Percentiles rank a stretch among this genome's conserved stretches.
Conservation (phyloP, 2,113 vertebrate genomes). For the Ptyas mucosa region DNA sequence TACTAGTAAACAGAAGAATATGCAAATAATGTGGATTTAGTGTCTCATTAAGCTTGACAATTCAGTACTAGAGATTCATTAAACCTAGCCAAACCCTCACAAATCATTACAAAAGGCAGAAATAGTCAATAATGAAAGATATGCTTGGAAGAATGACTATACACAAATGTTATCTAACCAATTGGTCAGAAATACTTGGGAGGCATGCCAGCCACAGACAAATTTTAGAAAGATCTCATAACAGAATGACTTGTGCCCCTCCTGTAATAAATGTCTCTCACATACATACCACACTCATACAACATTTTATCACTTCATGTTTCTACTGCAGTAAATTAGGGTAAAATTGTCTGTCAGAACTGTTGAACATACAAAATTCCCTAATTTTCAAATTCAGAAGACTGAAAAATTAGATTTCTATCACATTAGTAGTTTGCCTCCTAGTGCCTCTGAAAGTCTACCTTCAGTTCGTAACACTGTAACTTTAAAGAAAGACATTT, state of each 20-base stretch:
- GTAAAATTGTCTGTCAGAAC: slow-evolving; percentile 46
- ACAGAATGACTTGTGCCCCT: slow-evolving; percentile 51
- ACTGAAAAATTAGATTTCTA: slow-evolving; percentile 45
- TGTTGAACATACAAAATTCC: slow-evolving; percentile 52
- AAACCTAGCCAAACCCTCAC: slow-evolving; percentile 42
- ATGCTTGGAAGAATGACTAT: background rate
- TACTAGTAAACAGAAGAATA: slow-evolving; percentile 62
- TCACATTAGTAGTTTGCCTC: slow-evolving; percentile 42
- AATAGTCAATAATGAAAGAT: slow-evolving; percentile 32
- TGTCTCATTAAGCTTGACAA: slow-evolving; percentile 55
- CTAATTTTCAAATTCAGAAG: slow-evolving; percentile 42
- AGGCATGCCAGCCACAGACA: slow-evolving; percentile 41
- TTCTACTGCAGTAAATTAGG: slow-evolving; percentile 55
- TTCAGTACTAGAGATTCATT: slow-evolving; percentile 51
- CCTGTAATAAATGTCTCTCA: slow-evolving; percentile 43
- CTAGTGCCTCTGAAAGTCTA: background rate
- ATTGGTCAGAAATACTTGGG: slow-evolving; percentile 28
- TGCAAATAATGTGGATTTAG: slow-evolving; percentile 61
- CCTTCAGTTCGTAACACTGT: background rate
- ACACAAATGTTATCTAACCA: slow-evolving; percentile 9
- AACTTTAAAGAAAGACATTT: background rate
- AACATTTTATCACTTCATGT: slow-evolving; percentile 39
- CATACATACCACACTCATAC: slow-evolving; percentile 43
- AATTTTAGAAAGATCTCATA: slow-evolving; percentile 25
- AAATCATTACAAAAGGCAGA: slow-evolving; percentile 32